A percentile compares a stretch with the other conserved stretches of the same genome.
These are phyloP conservation scores for Ataeniobius toweri DNA, from an alignment of 2,797 vertebrate species.

Conservation along the genomic window DNA sequence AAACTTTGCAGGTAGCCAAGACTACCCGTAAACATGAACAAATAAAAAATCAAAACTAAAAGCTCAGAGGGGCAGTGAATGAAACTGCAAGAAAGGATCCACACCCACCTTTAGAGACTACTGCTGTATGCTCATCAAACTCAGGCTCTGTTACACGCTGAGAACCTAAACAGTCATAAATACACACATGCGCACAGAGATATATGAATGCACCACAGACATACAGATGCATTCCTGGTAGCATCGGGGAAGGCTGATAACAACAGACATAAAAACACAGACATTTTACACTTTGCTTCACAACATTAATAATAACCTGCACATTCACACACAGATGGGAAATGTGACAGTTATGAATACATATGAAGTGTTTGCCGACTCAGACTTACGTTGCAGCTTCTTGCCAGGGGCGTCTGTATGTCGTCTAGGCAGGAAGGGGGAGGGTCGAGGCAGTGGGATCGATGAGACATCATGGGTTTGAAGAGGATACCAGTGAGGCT, in stretches of 20 bases:
- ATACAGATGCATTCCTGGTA: slow-evolving; percentile 39
- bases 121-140: slow-evolving; percentile 93
- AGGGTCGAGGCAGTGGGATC: slow-evolving; percentile 94
- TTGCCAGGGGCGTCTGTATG: slow-evolving; percentile 89
- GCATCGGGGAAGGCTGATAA: slow-evolving; percentile 30
- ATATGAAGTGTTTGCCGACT: slow-evolving; percentile 58
- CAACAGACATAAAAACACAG: slow-evolving; percentile 40
- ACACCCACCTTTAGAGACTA: slow-evolving; percentile 96
- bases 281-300: slow-evolving; percentile 10
- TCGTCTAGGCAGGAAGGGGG: slow-evolving; percentile 92
- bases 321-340: slow-evolving; percentile 18
- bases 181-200: slow-evolving; percentile 47
- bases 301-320: background rate
- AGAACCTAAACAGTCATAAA: slow-evolving; percentile 87
- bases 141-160: slow-evolving; percentile 98
- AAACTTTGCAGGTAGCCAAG: background rate
- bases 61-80: slow-evolving; percentile 23
- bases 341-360: background rate
- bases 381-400: slow-evolving; percentile 94
- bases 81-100: slow-evolving; percentile 56
- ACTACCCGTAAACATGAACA: background rate
- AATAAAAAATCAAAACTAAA: slow-evolving; percentile 26
- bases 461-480: slow-evolving; percentile 97
- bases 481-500: slow-evolving; percentile 98
- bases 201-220: slow-evolving; percentile 23